Evolutionary conservation across 1,140 invertebrate genomes (phyloP).

Genomic region (Drosophila pseudoobscura): DNA sequence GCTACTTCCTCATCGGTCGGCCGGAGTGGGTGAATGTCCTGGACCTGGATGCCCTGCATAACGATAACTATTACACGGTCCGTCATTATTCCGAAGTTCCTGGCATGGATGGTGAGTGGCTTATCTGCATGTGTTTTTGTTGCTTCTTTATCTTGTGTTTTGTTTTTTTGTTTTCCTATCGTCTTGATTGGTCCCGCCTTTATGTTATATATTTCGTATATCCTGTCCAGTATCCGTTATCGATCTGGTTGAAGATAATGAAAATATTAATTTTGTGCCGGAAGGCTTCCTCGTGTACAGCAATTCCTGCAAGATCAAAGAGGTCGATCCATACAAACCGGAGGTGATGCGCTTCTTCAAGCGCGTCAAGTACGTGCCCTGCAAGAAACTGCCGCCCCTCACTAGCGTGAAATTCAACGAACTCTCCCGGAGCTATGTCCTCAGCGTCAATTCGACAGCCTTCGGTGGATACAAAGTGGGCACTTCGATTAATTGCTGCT

Average conservation of each 20-base stretch:
- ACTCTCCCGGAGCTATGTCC: slow-evolving; percentile 58
- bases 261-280: slow-evolving; percentile 41
- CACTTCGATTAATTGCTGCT: slow-evolving; percentile 84
- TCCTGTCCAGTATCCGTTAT: not conserved
- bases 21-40: slow-evolving; percentile 54
- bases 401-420: slow-evolving; percentile 83
- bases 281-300: slow-evolving; percentile 88
- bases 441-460: slow-evolving; percentile 59
- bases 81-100: slow-evolving; percentile 67
- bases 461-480: slow-evolving; percentile 69
- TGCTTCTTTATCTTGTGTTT: not conserved
- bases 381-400: slow-evolving; percentile 84
- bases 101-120: slow-evolving; percentile 71
- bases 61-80: slow-evolving; percentile 39
- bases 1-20: slow-evolving; percentile 57
- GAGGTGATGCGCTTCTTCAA: slow-evolving; percentile 87
- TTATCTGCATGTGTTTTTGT: not conserved
- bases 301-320: slow-evolving; percentile 88
- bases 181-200: not conserved
- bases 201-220: slow-evolving; percentile 4
- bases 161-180: not conserved
- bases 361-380: slow-evolving; percentile 85
- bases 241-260: slow-evolving; percentile 6
- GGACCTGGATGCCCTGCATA: slow-evolving; percentile 44
- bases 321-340: slow-evolving; percentile 87